Base-by-base conservation (phyloP, 2,797 vertebrate genomes). In the Muscicapa striata region DNA sequence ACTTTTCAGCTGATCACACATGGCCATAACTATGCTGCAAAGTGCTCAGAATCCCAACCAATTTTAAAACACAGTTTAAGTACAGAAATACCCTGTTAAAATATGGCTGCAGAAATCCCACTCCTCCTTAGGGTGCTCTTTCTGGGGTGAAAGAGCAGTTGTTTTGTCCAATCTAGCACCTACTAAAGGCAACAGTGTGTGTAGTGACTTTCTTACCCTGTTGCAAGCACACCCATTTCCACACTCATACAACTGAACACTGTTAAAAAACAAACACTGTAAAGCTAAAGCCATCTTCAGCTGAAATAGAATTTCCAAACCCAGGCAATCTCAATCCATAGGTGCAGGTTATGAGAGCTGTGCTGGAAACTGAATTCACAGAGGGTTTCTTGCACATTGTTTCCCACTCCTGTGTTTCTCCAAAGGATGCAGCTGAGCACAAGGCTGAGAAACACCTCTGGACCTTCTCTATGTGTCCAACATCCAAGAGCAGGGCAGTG, bases 171-270 rank as follows among this genome's bases (percentile, higher is more conserved):
- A 18, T 1, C 17, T 3, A 9, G 40, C 55, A 89, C 16, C 19
- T 18, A 7, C 41, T 40, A 13, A 57, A 58, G 43, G 52, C 46
- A 62, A 11, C 1, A 26, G 4, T 46, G 41, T 54, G 75, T 10
- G 15, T 1, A 24, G 49, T 12, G 36, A 51, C 36, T 34, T n/a
- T 48, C 9, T 19, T 64, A 46, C 45, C 49, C 54, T 41, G 52
- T 80, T 63, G 30, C 67, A 51, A 70, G 27, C 40, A 41, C 27
- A 16, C 14, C 8, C 4, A 2, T 41, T 62, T 55, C 75, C 67
- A n/a, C 2, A 1, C n/a, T 49, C 1, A 3, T 18, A 51, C 48
- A 46, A 20, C 36, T 3, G 1, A 1, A 6, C 0, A 0, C 11
- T 15, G 41, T 19, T 48, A 14, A 32, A 30, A 30, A 82, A 29